These are phyloP conservation scores for Actinia equina DNA, from an alignment of 64 coral and sea anemone genomes.

Conservation along the genomic window DNA sequence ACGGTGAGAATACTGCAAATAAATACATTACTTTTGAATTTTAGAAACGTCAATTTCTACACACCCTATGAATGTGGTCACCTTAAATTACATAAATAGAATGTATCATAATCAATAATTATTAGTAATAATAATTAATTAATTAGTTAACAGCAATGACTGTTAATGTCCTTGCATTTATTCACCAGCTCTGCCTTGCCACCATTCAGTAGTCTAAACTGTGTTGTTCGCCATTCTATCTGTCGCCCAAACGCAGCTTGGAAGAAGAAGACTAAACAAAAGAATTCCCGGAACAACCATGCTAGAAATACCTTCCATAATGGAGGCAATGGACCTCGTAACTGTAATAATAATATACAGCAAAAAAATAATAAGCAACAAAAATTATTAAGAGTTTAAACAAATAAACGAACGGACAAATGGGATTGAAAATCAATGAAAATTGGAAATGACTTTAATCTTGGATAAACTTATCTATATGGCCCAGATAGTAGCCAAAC, in stretches of 20 bases:
- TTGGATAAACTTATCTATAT: too few species aligned
- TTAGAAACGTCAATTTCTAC: neutral
- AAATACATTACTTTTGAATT: too few species aligned
- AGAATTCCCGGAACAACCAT: conserved; percentile 87
- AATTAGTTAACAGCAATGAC: conserved; percentile 44
- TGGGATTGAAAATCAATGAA: too few species aligned
- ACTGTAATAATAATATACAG: conserved; percentile 26
- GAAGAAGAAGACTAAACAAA: conserved; percentile 71
- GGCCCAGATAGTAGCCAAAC: too few species aligned
- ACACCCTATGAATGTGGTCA: neutral
- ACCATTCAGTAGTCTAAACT: conserved; percentile 74
- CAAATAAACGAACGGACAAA: too few species aligned
- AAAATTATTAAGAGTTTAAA: neutral
- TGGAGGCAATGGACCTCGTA: conserved; percentile 68
- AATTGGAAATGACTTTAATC: too few species aligned
- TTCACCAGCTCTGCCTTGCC: conserved; percentile 93
- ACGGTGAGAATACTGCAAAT: too few species aligned
- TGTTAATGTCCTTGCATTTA: conserved; percentile 50
- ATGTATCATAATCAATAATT: too few species aligned
- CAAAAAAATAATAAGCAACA: neutral
- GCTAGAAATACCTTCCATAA: conserved; percentile 79
- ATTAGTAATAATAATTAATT: neutral
- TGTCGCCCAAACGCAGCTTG: conserved; percentile 78
- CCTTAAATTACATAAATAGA: conserved; percentile 1
- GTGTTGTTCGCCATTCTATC: conserved; percentile 88